phyloP scores from a whole-genome alignment of 2,888 invertebrate genomes.

The Labia minor region DNA sequence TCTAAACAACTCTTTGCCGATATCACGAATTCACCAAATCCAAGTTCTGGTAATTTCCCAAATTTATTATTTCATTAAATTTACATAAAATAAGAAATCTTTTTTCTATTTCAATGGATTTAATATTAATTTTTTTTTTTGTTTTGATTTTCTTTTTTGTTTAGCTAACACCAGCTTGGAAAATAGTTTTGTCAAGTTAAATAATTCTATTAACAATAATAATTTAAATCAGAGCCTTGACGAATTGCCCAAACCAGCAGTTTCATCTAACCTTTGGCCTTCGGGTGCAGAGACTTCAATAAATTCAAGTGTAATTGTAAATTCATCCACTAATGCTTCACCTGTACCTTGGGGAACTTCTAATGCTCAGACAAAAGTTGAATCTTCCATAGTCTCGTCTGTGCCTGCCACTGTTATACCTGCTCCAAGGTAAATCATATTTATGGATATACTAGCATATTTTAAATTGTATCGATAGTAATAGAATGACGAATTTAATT shows the following conservation, averaged over 20 bases:
- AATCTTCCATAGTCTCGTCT: background rate
- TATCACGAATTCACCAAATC: background rate
- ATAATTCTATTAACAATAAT: background rate
- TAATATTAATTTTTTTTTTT: too few relatives aligned
- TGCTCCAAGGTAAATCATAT: background rate
- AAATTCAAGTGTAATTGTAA: background rate
- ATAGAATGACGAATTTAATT: too few relatives aligned
- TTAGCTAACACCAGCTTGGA: background rate
- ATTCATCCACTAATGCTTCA: background rate
- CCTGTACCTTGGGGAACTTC: background rate
- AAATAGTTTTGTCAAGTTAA: background rate
- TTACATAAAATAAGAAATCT: too few relatives aligned
- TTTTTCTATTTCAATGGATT: too few relatives aligned
- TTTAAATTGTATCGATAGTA: too few relatives aligned
- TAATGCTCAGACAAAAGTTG: background rate
- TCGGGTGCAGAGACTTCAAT: background rate
- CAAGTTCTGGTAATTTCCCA: constrained; percentile 18
- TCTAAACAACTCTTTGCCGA: background rate
- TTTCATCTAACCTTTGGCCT: background rate
- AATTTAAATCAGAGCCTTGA: background rate
- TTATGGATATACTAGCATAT: too few relatives aligned
- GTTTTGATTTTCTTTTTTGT: background rate
- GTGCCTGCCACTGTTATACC: background rate
- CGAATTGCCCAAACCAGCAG: background rate
- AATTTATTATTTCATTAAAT: too few relatives aligned